These are phyloP conservation scores for Zaprionus nigranus DNA, from an alignment of 1,140 invertebrate species.

Conservation along the genomic window DNA sequence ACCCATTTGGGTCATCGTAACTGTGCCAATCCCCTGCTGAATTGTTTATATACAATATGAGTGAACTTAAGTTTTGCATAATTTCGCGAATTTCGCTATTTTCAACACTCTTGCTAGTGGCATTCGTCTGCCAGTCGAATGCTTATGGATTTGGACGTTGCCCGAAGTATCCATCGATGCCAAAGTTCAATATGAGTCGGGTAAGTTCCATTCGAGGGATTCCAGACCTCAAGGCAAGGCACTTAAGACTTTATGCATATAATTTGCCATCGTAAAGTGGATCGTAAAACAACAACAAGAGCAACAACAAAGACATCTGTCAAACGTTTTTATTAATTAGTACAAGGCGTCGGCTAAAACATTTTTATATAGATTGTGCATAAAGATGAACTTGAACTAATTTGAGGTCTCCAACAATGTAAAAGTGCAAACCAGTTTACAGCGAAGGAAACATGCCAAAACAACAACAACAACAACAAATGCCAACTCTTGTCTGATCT, in stretches of 20 bases:
- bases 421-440: slow-evolving; percentile 76
- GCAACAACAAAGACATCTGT: slow-evolving; percentile 36
- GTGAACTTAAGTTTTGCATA: slow-evolving; percentile 27
- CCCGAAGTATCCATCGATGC: slow-evolving; percentile 86
- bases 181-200: slow-evolving; percentile 86
- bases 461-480: slow-evolving; percentile 7
- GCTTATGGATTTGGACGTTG: slow-evolving; percentile 86
- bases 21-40: slow-evolving; percentile 43
- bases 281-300: slow-evolving; percentile 11
- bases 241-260: slow-evolving; percentile 28
- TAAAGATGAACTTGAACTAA: slow-evolving; percentile 78
- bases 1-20: slow-evolving; percentile 6
- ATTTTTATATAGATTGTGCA: slow-evolving; percentile 64
- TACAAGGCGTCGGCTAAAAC: slow-evolving; percentile 55
- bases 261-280: slow-evolving; percentile 22
- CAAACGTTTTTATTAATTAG: slow-evolving; percentile 65
- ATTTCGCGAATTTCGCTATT: slow-evolving; percentile 51
- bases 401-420: slow-evolving; percentile 64
- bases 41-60: slow-evolving; percentile 47
- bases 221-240: not conserved
- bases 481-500: slow-evolving; percentile 1
- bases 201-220: slow-evolving; percentile 84
- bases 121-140: slow-evolving; percentile 44
- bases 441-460: slow-evolving; percentile 48
- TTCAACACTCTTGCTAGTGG: slow-evolving; percentile 45